These are phyloP conservation scores for Hemicordylus capensis DNA, from an alignment of 2,113 vertebrate genomes.

Conservation along the genomic window DNA sequence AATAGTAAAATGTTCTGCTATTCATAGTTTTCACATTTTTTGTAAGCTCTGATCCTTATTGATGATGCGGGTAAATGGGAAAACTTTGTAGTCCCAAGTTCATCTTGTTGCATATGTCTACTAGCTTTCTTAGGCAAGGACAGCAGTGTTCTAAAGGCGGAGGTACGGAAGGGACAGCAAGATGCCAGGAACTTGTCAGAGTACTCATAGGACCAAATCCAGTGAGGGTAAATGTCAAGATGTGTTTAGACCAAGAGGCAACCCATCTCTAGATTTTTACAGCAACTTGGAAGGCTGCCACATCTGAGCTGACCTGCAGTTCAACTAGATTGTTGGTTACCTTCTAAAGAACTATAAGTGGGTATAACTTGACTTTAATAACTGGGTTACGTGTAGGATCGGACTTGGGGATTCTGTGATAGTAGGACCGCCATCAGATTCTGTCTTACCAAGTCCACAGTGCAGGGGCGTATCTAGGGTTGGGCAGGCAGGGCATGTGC, in stretches of 20 bases:
- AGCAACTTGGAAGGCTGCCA: not conserved
- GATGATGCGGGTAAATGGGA: conserved; percentile 1
- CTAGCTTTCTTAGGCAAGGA: not conserved
- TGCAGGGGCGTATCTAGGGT: too few relatives aligned
- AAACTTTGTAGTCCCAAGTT: not conserved
- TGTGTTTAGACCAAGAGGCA: not conserved
- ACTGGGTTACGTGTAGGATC: too few relatives aligned
- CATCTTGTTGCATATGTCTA: not conserved
- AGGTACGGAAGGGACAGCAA: too few relatives aligned
- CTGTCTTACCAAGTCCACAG: too few relatives aligned
- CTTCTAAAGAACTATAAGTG: too few relatives aligned
- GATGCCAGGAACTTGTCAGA: not conserved
- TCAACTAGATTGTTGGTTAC: not conserved
- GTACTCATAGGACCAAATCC: not conserved
- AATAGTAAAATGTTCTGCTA: conserved; percentile 15
- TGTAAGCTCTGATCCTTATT: not conserved
- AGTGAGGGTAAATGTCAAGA: not conserved
- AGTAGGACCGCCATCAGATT: not conserved
- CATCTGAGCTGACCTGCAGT: not conserved
- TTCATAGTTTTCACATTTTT: not conserved
- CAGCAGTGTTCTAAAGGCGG: not conserved
- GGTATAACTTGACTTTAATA: too few relatives aligned
- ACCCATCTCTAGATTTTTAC: not conserved
- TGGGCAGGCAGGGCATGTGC: too few relatives aligned
- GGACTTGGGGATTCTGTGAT: too few relatives aligned